phyloP scores from a whole-genome alignment of 2,797 vertebrate genomes.

The Myioborus melanocephalus region DNA sequence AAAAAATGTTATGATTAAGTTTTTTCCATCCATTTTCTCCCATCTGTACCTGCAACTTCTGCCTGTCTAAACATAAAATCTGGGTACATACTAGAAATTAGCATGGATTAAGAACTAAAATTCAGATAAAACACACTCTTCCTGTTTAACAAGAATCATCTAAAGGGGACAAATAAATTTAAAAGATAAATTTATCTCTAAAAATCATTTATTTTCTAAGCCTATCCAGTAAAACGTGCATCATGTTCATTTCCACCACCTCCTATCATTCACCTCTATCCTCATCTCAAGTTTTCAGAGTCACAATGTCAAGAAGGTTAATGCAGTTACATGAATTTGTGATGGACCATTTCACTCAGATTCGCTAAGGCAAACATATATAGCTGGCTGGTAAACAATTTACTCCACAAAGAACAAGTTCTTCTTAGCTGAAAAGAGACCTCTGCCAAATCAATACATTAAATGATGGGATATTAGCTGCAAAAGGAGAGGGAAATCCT shows the following conservation, averaged over 20 bases:
- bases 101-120: neutral
- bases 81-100: neutral
- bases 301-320: slow-evolving; percentile 24
- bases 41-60: neutral
- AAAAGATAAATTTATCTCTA: neutral
- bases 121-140: neutral
- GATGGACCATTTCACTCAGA: slow-evolving; percentile 14
- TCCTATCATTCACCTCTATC: neutral
- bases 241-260: neutral
- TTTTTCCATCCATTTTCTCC: neutral
- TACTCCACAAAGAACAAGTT: neutral
- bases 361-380: neutral
- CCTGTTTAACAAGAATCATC: neutral
- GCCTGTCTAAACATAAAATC: neutral
- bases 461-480: neutral
- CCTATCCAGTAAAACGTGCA: neutral
- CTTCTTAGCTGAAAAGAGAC: neutral
- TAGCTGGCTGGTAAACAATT: slow-evolving; percentile 25
- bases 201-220: neutral
- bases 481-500: neutral
- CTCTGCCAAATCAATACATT: neutral
- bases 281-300: neutral
- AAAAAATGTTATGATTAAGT: neutral
- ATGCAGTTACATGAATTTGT: slow-evolving; percentile 40
- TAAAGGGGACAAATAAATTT: neutral